Evolutionary conservation across 2,797 vertebrate species (phyloP), one percentile per base, ranked within the genome.

Genomic region (Phrynocephalus forsythii): DNA sequence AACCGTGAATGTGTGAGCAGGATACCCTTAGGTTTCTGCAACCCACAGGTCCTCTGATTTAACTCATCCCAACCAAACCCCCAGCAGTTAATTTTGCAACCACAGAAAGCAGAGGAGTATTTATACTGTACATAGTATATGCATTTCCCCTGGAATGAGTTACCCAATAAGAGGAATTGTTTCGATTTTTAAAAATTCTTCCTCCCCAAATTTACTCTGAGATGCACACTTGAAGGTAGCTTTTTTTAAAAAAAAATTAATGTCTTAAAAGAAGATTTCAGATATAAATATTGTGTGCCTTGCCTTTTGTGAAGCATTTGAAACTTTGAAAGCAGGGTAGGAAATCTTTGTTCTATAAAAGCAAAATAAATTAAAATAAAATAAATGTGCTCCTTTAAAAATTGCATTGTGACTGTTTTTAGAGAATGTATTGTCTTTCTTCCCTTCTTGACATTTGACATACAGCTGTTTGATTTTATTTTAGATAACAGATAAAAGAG

Each of bases 401-500:
- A 67, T 63, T 33, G 11, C 26, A 60, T 5, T 82, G 1, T 9
- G 69, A 9, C 11, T 4, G 66, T 13, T 11, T 18, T 50, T 72
- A 50, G 28, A 50, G 8, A 88, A 10, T 38, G 72, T 56, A 50
- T 48, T 22, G 18, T 6, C 26, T 84, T 75, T 73, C 38, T 20
- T 4, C 2, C 33, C 16, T 6, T 6, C 28, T 82, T 75, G 3
- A 8, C 3, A 67, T 30, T 66, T 76, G 5, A 56, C 13, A 1
- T 79, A 15, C 1, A 3, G 1, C 6, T 66, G 44, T 2, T 13
- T 0, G 52, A 3, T 76, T 18, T 4, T n/a, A 7, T 72, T 92
- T 7, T 87, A 97, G 96, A 89, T 97, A 92, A 93, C 94, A 86
- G 98, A 98, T 91, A 97, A 97, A 92, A 95, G 97, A 93, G 97